Conservation (phyloP, 1,140 invertebrate genomes). For the Magallana ariakensis region DNA sequence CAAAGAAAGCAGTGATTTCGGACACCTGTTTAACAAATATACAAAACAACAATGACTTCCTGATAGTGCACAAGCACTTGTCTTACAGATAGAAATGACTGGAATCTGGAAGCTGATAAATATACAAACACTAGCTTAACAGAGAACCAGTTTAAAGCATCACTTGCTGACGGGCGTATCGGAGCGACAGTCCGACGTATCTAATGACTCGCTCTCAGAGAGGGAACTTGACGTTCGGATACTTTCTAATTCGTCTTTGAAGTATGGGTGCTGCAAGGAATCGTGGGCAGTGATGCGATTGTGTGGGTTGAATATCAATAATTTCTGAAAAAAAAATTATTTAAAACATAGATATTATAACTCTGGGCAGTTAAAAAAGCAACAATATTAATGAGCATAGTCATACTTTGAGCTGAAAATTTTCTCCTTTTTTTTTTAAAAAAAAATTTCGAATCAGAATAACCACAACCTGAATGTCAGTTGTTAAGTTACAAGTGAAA, state of each 20-base stretch:
- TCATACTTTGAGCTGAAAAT: too few relatives aligned
- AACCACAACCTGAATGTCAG: too few relatives aligned
- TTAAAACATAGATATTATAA: too few relatives aligned
- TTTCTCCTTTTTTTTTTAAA: too few relatives aligned
- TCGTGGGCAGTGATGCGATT: slow-evolving; percentile 95
- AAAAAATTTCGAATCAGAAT: too few relatives aligned
- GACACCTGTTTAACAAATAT: background rate
- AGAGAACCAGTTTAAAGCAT: slow-evolving; percentile 23
- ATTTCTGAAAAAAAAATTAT: slow-evolving; percentile 66
- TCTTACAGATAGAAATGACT: too few relatives aligned
- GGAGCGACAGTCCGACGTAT: slow-evolving; percentile 67
- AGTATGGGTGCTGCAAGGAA: slow-evolving; percentile 96
- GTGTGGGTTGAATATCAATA: slow-evolving; percentile 95
- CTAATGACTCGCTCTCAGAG: slow-evolving; percentile 69
- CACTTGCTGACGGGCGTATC: slow-evolving; percentile 74
- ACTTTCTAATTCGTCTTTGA: slow-evolving; percentile 86
- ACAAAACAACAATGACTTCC: too few relatives aligned
- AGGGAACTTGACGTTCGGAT: slow-evolving; percentile 69
- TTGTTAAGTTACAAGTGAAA: too few relatives aligned
- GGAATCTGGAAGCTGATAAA: background rate
- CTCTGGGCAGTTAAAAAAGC: too few relatives aligned
- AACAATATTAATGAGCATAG: too few relatives aligned
- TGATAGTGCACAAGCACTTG: too few relatives aligned
- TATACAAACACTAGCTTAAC: background rate
- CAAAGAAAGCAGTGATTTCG: background rate